Conservation (phyloP, 2,113 vertebrate genomes). For the Odocoileus hemionus region DNA sequence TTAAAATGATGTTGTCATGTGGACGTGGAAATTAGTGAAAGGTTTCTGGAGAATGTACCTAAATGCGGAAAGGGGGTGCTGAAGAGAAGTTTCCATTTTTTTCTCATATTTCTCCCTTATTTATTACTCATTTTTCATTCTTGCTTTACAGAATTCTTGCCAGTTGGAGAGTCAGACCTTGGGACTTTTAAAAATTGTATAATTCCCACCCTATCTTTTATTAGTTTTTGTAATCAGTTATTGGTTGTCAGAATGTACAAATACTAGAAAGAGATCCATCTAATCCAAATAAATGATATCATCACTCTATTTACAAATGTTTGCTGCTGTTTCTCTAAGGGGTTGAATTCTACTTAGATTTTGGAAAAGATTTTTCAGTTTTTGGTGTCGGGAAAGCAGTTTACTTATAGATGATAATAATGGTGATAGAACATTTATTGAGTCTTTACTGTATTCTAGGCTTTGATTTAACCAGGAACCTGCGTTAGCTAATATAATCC, state of each 20-base stretch:
- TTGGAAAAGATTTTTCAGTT: conserved; percentile 27
- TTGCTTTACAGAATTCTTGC: conserved; percentile 25
- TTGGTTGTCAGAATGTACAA: background rate
- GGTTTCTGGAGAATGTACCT: background rate
- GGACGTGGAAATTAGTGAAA: background rate
- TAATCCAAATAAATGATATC: background rate
- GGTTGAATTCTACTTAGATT: background rate
- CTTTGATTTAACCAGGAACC: background rate
- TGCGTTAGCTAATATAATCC: background rate
- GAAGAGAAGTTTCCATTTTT: background rate
- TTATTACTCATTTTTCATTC: background rate
- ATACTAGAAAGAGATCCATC: background rate
- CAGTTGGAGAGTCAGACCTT: background rate
- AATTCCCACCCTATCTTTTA: background rate
- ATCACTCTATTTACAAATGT: background rate
- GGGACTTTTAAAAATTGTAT: background rate
- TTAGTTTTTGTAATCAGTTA: background rate
- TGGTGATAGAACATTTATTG: background rate
- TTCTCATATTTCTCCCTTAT: background rate
- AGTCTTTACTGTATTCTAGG: background rate
- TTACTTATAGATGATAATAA: background rate
- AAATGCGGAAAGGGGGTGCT: background rate
- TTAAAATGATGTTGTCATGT: background rate
- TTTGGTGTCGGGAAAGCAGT: background rate
- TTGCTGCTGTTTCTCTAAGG: background rate